phyloP scores from a whole-genome alignment of 2,888 invertebrate species.

The Trachelus troglodyta region DNA sequence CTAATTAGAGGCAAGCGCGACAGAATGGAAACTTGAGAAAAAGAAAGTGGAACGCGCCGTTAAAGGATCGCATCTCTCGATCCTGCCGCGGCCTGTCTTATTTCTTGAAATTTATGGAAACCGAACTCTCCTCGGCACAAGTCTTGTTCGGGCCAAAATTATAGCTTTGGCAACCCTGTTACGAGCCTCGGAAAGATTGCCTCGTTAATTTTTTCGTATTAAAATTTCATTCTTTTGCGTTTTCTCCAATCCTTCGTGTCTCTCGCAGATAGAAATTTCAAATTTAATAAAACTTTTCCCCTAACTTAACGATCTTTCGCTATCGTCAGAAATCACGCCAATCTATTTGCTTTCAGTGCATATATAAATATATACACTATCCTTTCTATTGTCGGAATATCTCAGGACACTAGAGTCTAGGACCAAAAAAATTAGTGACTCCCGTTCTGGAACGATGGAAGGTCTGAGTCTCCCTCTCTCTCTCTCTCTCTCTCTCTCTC shows the following conservation, averaged over 20 bases:
- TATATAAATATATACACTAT: not conserved
- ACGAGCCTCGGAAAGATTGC: not conserved
- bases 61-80: constrained; percentile 2
- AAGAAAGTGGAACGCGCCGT: constrained; percentile 7
- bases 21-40: not conserved
- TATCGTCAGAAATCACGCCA: not conserved
- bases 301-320: not conserved
- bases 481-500: not conserved
- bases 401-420: not conserved
- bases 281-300: not conserved
- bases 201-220: not conserved
- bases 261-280: not conserved
- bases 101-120: not conserved
- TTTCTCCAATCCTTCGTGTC: not conserved
- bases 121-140: not conserved
- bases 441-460: not conserved
- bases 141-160: not conserved
- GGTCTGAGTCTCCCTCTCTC: not conserved
- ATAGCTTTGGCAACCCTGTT: not conserved
- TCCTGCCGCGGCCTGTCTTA: not conserved
- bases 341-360: not conserved
- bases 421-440: not conserved
- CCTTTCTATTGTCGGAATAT: not conserved
- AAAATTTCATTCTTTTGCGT: not conserved
- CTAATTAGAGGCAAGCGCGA: not conserved